Conservation (phyloP, 2,113 vertebrate genomes). For the Hipposideros armiger region DNA sequence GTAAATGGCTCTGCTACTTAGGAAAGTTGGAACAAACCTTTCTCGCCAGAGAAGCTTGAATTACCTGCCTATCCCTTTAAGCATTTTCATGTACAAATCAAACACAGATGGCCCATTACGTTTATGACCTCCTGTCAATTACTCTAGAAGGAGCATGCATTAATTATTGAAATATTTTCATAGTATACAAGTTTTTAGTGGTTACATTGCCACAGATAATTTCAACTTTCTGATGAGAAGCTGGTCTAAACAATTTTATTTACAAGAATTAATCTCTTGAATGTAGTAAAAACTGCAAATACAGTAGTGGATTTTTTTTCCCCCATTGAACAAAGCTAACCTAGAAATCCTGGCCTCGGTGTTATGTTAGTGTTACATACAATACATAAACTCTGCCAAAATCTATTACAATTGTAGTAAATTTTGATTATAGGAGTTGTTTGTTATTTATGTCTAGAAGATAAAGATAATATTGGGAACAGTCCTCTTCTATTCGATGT, state of each 20-base stretch:
- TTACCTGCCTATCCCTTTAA: slow-evolving; percentile 89
- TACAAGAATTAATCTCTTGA: slow-evolving; percentile 83
- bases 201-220: slow-evolving; percentile 85
- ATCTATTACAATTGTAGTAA: slow-evolving; percentile 86
- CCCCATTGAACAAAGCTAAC: slow-evolving; percentile 64
- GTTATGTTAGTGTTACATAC: slow-evolving; percentile 79
- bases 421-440: slow-evolving; percentile 87
- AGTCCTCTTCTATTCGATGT: slow-evolving; percentile 76
- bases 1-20: slow-evolving; percentile 5
- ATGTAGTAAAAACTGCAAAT: slow-evolving; percentile 82
- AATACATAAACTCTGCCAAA: slow-evolving; percentile 86
- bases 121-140: slow-evolving; percentile 90
- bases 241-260: slow-evolving; percentile 83
- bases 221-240: slow-evolving; percentile 88
- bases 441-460: slow-evolving; percentile 86
- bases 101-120: slow-evolving; percentile 89
- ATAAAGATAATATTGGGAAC: slow-evolving; percentile 87
- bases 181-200: slow-evolving; percentile 87
- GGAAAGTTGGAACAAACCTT: slow-evolving; percentile 59
- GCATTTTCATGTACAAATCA: slow-evolving; percentile 88
- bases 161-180: slow-evolving; percentile 91
- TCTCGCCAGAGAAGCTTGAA: slow-evolving; percentile 82
- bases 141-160: slow-evolving; percentile 88
- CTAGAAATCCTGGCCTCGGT: slow-evolving; percentile 74
- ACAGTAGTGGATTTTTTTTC: slow-evolving; percentile 50